Evolutionary conservation across 92 coral and sea anemone species (phyloP), one percentile per base, ranked within the genome.

Genomic region (Zoanthus sociatus): DNA sequence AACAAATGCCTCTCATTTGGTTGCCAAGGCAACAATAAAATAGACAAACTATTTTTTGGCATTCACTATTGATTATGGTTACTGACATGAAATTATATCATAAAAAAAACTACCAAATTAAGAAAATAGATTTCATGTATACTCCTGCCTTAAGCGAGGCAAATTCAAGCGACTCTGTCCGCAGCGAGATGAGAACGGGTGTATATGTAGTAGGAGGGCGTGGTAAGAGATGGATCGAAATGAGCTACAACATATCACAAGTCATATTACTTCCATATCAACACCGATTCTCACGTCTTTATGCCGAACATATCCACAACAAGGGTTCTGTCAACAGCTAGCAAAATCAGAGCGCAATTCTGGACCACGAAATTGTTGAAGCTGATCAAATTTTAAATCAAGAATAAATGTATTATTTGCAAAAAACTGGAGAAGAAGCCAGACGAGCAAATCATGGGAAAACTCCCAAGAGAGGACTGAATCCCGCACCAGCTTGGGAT

Each of bases 191-290:
- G 87, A 79, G 30, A 88, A 94, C 16, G 26, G 92, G 91, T 13
- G 76, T 89, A 55, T 63, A 87, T 33, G 64, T 56, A 26, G 88
- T 91, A 15, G 90, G 96, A 5, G 30, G 90, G 89, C 86, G 94
- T 56, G 92, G 76, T 9, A 84, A 88, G 71, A 84, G 71, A 69
- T 84, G 92, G 92, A 60, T 88, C 14, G 92, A 90, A 77, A 82
- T 88, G 89, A 93, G 92, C 82, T 88, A 87, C 83, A 78, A 88
- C 58, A 82, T 84, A 69, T 16, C 83, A 37, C 89, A 92, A 90
- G 77, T 87, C 31, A 44, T 92, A 15, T 76, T 92, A 71, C 86
- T 92, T 10, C 94, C 94, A 10, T 78, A 87, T 53, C 50, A 82
- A 26, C 94, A 92, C 78, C 82, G 82, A 51, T 55, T 83, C 46